These are phyloP conservation scores for Brachypterus glaber DNA, from an alignment of 2,888 invertebrate species.

Conservation along the genomic window DNA sequence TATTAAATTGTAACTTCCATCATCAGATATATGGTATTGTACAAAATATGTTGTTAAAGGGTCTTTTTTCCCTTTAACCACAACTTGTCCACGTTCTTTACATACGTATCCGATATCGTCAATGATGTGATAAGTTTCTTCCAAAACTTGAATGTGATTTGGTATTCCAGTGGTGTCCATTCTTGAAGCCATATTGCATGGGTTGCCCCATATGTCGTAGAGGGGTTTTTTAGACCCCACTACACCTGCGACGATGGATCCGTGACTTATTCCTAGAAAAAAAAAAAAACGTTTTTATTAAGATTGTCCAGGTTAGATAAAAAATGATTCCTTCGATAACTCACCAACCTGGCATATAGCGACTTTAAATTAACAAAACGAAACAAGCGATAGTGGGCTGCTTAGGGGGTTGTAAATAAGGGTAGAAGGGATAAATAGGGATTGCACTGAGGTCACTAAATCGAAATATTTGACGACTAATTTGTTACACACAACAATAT, in stretches of 20 bases:
- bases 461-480: too few relatives aligned
- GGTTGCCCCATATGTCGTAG: conserved; percentile 96
- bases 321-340: too few relatives aligned
- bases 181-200: conserved; percentile 92
- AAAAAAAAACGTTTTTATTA: conserved; percentile 9
- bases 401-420: too few relatives aligned
- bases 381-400: too few relatives aligned
- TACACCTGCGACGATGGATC: conserved; percentile 87
- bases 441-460: too few relatives aligned
- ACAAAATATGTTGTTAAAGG: conserved; percentile 65
- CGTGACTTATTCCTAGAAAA: conserved; percentile 72
- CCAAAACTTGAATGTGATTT: conserved; percentile 67
- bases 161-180: conserved; percentile 88
- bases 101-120: conserved; percentile 59
- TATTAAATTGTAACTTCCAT: conserved; percentile 39
- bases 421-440: too few relatives aligned
- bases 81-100: conserved; percentile 57
- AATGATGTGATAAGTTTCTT: conserved; percentile 61
- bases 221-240: conserved; percentile 89
- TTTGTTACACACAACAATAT: too few relatives aligned
- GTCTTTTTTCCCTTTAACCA: conserved; percentile 60
- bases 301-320: too few relatives aligned
- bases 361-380: too few relatives aligned
- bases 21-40: too few relatives aligned
- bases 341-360: too few relatives aligned